Conservation (phyloP, 2,113 vertebrate genomes). For the Diadophis punctatus region DNA sequence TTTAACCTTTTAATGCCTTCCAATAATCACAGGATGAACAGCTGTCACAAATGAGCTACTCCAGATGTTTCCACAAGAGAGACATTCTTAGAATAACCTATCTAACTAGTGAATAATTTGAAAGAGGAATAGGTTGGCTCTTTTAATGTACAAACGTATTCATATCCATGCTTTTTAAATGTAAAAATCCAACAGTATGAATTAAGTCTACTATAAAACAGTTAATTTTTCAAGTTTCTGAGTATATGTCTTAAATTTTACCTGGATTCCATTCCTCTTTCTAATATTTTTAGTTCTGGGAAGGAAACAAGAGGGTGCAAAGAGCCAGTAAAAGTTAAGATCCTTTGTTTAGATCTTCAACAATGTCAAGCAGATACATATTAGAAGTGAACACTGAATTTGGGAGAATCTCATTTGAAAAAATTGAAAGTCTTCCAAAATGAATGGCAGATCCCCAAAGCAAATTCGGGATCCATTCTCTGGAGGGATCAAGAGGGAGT, state of each 20-base stretch:
- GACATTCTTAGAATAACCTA: neutral
- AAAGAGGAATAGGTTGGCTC: neutral
- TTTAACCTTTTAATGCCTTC: neutral
- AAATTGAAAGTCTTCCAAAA: neutral
- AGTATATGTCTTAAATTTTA: neutral
- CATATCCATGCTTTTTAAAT: neutral
- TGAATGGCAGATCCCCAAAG: neutral
- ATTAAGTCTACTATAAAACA: neutral
- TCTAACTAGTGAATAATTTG: neutral
- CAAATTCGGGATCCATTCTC: neutral
- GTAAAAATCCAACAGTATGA: neutral
- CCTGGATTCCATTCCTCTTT: neutral
- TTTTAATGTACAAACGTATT: neutral
- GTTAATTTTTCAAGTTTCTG: neutral
- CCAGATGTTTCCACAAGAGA: neutral
- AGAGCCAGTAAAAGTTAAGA: neutral
- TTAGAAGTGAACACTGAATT: neutral
- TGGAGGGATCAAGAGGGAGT: neutral
- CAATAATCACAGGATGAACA: neutral
- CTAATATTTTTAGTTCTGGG: constrained; percentile 5
- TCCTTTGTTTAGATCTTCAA: neutral
- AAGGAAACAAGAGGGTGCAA: neutral
- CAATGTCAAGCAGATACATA: neutral
- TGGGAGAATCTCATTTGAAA: neutral
- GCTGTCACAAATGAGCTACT: neutral